These are phyloP conservation scores for Scaptomyza reducta DNA, from an alignment of 2,888 invertebrate genomes.

Conservation along the genomic window DNA sequence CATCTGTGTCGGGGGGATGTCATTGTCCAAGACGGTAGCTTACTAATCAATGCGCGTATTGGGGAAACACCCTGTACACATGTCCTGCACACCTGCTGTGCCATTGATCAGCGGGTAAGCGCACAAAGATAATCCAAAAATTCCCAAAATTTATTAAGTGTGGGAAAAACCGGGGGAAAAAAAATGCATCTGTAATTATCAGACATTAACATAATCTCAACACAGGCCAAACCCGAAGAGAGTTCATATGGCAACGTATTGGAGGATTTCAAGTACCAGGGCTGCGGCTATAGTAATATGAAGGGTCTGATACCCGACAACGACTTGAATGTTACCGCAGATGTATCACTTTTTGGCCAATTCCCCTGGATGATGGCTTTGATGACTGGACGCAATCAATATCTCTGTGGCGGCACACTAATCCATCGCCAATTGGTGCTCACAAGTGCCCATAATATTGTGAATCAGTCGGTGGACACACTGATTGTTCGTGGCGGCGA, in stretches of 20 bases:
- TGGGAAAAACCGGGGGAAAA: background rate
- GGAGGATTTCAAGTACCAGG: slow-evolving; percentile 44
- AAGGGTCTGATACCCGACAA: slow-evolving; percentile 90
- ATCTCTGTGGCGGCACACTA: slow-evolving; percentile 92
- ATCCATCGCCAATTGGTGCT: slow-evolving; percentile 90
- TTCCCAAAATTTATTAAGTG: background rate
- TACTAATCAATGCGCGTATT: slow-evolving; percentile 49
- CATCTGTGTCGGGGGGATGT: slow-evolving; percentile 53
- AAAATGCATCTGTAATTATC: too few relatives aligned
- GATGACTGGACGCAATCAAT: slow-evolving; percentile 80
- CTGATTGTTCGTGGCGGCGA: slow-evolving; percentile 88
- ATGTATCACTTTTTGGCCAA: slow-evolving; percentile 90
- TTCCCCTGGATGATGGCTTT: slow-evolving; percentile 93
- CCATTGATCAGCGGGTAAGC: slow-evolving; percentile 46
- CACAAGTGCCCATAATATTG: slow-evolving; percentile 90
- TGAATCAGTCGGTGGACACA: slow-evolving; percentile 57
- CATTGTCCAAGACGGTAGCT: slow-evolving; percentile 56
- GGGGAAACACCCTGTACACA: slow-evolving; percentile 31
- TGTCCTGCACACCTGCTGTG: slow-evolving; percentile 56
- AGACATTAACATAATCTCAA: too few relatives aligned
- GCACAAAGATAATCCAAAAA: background rate
- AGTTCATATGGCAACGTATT: slow-evolving; percentile 44
- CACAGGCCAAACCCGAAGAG: slow-evolving; percentile 32
- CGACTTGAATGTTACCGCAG: slow-evolving; percentile 84
- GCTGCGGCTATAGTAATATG: slow-evolving; percentile 89